A percentile compares a stretch with the other conserved stretches of the same genome.
These are phyloP conservation scores for Troilus luridus DNA, from an alignment of 2,888 invertebrate species.

Conservation along the genomic window DNA sequence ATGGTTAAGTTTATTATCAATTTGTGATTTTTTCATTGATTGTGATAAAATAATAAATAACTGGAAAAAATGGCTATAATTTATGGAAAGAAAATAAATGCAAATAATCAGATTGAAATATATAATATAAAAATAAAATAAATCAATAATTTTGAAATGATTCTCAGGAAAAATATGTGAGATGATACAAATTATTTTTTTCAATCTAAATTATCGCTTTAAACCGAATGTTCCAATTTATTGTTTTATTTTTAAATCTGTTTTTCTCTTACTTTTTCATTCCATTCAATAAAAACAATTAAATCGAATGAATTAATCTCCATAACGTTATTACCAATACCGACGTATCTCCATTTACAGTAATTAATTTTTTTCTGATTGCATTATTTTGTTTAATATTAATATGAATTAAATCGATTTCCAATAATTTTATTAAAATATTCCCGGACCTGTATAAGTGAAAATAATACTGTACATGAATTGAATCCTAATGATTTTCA, in stretches of 20 bases:
- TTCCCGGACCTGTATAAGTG: not conserved
- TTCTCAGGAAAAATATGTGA: not conserved
- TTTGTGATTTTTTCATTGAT: not conserved
- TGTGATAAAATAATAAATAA: not conserved
- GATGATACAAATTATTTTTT: not conserved
- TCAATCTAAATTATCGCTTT: not conserved
- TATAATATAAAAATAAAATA: not conserved
- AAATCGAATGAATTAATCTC: not conserved
- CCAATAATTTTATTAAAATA: not conserved
- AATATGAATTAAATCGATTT: not conserved
- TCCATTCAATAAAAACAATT: not conserved
- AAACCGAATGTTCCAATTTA: conserved; percentile 19
- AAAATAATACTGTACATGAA: too few relatives aligned
- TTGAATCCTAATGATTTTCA: too few relatives aligned
- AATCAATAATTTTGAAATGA: not conserved
- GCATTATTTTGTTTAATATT: not conserved
- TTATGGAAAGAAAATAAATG: not conserved
- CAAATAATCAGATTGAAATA: not conserved
- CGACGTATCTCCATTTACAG: not conserved
- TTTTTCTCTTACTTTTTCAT: not conserved
- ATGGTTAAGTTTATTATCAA: too few relatives aligned
- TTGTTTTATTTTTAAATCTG: not conserved
- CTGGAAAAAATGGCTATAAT: not conserved
- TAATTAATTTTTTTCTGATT: not conserved
- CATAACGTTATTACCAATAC: not conserved